These are phyloP conservation scores for Diloba caeruleocephala DNA, from an alignment of 2,888 invertebrate genomes.

Conservation along the genomic window DNA sequence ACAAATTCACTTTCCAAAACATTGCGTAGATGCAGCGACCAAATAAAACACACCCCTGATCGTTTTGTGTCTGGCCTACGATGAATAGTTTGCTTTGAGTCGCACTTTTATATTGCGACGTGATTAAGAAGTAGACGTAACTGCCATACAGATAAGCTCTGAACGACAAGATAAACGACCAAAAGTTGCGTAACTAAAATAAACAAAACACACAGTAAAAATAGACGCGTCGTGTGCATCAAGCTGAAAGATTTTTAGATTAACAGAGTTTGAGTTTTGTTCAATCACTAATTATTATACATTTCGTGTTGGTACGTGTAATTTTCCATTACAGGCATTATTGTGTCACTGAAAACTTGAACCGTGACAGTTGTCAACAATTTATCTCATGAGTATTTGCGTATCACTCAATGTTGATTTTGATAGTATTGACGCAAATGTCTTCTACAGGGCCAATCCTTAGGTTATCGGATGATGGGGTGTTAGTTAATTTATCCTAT, in stretches of 20 bases:
- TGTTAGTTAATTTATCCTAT: conserved; percentile 73
- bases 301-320: conserved; percentile 39
- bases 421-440: conserved; percentile 78
- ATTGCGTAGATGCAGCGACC: conserved; percentile 75
- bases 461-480: conserved; percentile 73
- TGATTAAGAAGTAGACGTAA: conserved; percentile 25
- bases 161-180: conserved; percentile 9
- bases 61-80: conserved; percentile 65
- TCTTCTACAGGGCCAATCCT: conserved; percentile 64
- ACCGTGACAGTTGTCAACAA: conserved; percentile 69
- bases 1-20: conserved; percentile 76
- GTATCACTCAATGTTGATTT: conserved; percentile 61
- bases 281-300: conserved; percentile 17
- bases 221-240: conserved; percentile 1
- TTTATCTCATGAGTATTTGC: conserved; percentile 58
- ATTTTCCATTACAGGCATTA: conserved; percentile 64
- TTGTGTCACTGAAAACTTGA: conserved; percentile 77
- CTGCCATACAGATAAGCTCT: conserved; percentile 5
- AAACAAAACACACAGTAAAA: conserved; percentile 20
- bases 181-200: conserved; percentile 21
- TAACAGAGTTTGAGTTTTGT: not conserved
- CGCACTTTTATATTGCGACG: conserved; percentile 42
- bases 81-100: conserved; percentile 58
- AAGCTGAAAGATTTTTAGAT: not conserved
- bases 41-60: conserved; percentile 71